phyloP scores from a whole-genome alignment of 2,888 invertebrate species.

The Coecobrya sp. region DNA sequence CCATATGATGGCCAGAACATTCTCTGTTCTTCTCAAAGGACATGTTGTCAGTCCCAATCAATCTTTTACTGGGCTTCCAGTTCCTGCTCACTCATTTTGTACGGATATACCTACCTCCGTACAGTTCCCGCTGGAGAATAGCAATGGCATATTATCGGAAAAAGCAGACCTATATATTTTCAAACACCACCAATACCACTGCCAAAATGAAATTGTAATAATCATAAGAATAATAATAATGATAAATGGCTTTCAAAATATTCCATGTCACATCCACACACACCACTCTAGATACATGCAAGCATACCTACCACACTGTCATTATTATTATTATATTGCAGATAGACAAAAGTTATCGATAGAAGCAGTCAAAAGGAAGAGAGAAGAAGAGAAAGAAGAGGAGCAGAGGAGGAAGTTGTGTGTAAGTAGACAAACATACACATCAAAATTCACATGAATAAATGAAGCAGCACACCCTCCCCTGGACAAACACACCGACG shows the following conservation, averaged over 20 bases:
- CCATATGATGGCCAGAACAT: conserved; percentile 35
- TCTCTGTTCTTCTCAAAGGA: conserved; percentile 18
- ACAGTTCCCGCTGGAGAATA: background rate
- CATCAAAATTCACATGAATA: conserved; percentile 49
- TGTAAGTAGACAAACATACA: conserved; percentile 21
- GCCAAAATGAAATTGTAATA: conserved; percentile 38
- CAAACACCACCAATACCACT: background rate
- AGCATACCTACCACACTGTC: background rate
- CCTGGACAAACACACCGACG: conserved; percentile 9
- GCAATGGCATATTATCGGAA: background rate
- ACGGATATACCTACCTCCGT: background rate
- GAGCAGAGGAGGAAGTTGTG: conserved; percentile 18
- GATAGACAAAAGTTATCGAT: background rate
- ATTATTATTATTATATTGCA: background rate
- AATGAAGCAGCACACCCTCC: conserved; percentile 26
- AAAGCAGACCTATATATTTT: background rate
- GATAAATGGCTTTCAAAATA: conserved; percentile 44
- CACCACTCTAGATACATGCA: background rate
- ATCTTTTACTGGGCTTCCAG: background rate
- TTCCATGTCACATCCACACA: conserved; percentile 23
- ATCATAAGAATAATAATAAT: conserved; percentile 25
- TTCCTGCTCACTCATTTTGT: background rate
- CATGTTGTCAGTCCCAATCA: conserved; percentile 58
- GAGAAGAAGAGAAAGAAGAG: background rate
- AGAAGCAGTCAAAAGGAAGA: background rate